Evolutionary conservation across 2,888 invertebrate genomes (phyloP), one percentile per base, ranked within the genome.

Genomic region (Gibbula magus): DNA sequence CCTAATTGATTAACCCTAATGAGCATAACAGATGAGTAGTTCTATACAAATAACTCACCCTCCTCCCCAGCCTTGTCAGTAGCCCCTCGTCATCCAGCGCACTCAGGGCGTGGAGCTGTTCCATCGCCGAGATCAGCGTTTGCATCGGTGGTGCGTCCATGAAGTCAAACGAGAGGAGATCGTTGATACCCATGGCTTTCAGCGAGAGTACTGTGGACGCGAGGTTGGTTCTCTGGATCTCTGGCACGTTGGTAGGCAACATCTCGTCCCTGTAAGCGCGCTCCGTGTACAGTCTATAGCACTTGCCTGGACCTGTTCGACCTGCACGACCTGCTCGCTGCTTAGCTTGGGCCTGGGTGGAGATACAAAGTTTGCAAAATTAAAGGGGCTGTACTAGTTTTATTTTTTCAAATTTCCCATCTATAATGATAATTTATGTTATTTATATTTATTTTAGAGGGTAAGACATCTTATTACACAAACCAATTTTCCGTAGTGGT

Each of bases 81-180:
- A 95, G 90, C 4, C 95, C 93, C 82, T 93, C 93, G 81, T 98
- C 97, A 92, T 99, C 99, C 16, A 99, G 94, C 0, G 99, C 99
- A 53, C 98, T 98, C 2, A 99, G 94, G 5, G 98, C 99, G 93
- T 99, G 99, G 84, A 99, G 94, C 88, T 98, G 98, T 91, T 99
- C 99, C 87, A 99, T 94, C 20, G 99, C 99, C 96, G 98, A 98
- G 82, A 99, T 97, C 86, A 99, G 95, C 0, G 98, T 97, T 94
- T 99, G 98, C 25, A 98, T 97, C 0, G 99, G 99, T 32, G 99
- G 99, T 0, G 99, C 97, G 93, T 99, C 99, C 99, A 99, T 99
- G 94, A 99, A 99, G 94, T 99, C 99, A 93, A 99, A 99, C 92
- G 98, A 97, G 29, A 99, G 94, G 78, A 99, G 94, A 94, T 99